A percentile compares a stretch with the other conserved stretches of the same genome.
These are phyloP conservation scores for Temnothorax ravouxi DNA, from an alignment of 2,888 invertebrate species.

Conservation along the genomic window DNA sequence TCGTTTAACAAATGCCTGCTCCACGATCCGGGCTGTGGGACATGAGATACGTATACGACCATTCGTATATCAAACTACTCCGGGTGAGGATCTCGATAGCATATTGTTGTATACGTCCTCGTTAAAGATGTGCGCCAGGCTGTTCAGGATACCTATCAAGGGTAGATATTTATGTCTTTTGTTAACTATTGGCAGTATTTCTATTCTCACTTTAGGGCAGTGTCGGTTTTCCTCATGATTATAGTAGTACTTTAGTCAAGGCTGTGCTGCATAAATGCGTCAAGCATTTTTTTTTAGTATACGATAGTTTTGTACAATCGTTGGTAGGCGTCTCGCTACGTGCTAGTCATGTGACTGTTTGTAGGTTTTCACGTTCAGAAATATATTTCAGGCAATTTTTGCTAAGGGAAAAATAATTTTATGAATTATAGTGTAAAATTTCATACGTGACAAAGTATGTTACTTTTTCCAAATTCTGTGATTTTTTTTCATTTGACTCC, in stretches of 20 bases:
- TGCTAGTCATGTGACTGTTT: no score
- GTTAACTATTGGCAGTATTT: slow-evolving; percentile 88
- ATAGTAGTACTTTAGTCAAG: neutral
- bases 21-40: slow-evolving; percentile 91
- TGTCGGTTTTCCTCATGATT: slow-evolving; percentile 89
- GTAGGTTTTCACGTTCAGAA: no score
- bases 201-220: slow-evolving; percentile 91
- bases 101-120: slow-evolving; percentile 93
- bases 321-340: no score
- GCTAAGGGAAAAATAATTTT: no score
- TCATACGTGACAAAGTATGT: no score
- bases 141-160: slow-evolving; percentile 92
- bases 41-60: slow-evolving; percentile 93
- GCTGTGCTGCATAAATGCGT: neutral
- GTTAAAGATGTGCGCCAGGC: slow-evolving; percentile 91
- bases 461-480: no score
- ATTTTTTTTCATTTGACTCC: no score
- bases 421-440: no score
- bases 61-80: slow-evolving; percentile 93
- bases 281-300: neutral
- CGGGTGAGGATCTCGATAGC: slow-evolving; percentile 92
- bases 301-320: neutral
- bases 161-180: slow-evolving; percentile 90
- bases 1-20: slow-evolving; percentile 91
- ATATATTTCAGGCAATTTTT: no score